phyloP scores from a whole-genome alignment of 2,888 invertebrate genomes.

The Eugnorisma glareosa region DNA sequence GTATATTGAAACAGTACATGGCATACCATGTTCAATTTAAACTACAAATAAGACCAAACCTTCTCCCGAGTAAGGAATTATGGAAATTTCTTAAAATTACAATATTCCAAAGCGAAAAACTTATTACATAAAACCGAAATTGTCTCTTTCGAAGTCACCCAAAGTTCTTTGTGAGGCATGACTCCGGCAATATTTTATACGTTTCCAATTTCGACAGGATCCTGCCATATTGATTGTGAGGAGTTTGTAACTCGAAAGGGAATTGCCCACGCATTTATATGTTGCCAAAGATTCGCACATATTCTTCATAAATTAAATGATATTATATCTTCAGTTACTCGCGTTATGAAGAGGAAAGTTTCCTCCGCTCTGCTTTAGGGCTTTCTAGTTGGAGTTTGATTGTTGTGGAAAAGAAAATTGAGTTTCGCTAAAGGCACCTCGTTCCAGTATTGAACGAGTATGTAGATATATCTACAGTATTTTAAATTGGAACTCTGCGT shows the following conservation, averaged over 20 bases:
- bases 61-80: conserved; percentile 41
- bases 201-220: conserved; percentile 61
- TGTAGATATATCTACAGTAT: not conserved
- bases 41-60: conserved; percentile 37
- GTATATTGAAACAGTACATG: no score
- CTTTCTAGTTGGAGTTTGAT: conserved; percentile 17
- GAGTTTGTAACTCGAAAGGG: conserved; percentile 44
- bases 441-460: not conserved
- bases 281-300: conserved; percentile 38
- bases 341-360: conserved; percentile 31
- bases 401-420: conserved; percentile 10
- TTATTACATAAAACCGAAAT: conserved; percentile 62
- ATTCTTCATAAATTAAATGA: conserved; percentile 50
- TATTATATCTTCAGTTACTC: conserved; percentile 40
- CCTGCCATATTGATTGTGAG: conserved; percentile 59
- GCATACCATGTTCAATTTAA: conserved; percentile 21
- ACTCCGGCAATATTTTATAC: conserved; percentile 64
- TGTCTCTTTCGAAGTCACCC: conserved; percentile 62
- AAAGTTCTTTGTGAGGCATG: conserved; percentile 65
- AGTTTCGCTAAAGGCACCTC: conserved; percentile 3
- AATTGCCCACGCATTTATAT: conserved; percentile 42
- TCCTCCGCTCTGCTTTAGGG: conserved; percentile 24
- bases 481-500: not conserved
- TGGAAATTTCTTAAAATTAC: conserved; percentile 66
- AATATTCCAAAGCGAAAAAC: conserved; percentile 65